These are phyloP conservation scores for Myotis brandtii DNA, from an alignment of 2,113 vertebrate genomes.

Conservation along the genomic window DNA sequence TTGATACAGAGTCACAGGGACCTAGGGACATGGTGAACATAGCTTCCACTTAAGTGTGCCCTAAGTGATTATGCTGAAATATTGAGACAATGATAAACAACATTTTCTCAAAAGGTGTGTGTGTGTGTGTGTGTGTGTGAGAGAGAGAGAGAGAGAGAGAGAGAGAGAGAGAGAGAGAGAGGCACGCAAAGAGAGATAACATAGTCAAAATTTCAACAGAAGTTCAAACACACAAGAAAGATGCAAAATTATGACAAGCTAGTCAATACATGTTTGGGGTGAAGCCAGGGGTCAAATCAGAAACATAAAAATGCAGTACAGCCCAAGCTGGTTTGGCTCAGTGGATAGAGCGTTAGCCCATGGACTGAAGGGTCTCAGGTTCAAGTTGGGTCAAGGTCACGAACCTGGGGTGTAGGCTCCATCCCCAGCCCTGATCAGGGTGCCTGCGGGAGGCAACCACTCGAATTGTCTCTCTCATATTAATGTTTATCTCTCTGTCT, in stretches of 20 bases:
- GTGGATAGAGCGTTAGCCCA: no score
- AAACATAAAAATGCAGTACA: background rate
- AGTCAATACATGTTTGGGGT: background rate
- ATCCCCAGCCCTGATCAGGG: no score
- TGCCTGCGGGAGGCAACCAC: no score
- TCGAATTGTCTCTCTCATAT: no score
- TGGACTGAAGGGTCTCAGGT: no score
- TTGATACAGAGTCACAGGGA: background rate
- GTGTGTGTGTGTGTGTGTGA: background rate
- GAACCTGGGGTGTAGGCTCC: no score
- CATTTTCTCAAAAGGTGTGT: background rate
- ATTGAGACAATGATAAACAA: background rate
- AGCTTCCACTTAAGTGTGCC: background rate
- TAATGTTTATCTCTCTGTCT: no score
- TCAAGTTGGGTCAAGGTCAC: no score
- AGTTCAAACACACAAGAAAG: background rate
- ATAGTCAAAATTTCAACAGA: conserved; percentile 1
- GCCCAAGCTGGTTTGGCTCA: no score
- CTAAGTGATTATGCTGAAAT: background rate
- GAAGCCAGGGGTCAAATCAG: background rate
- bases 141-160: background rate
- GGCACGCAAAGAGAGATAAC: background rate
- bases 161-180: background rate
- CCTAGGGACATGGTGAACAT: background rate
- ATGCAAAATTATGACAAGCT: background rate